Evolutionary conservation across 2,888 invertebrate genomes (phyloP).

Genomic region (Diabrotica balteata): DNA sequence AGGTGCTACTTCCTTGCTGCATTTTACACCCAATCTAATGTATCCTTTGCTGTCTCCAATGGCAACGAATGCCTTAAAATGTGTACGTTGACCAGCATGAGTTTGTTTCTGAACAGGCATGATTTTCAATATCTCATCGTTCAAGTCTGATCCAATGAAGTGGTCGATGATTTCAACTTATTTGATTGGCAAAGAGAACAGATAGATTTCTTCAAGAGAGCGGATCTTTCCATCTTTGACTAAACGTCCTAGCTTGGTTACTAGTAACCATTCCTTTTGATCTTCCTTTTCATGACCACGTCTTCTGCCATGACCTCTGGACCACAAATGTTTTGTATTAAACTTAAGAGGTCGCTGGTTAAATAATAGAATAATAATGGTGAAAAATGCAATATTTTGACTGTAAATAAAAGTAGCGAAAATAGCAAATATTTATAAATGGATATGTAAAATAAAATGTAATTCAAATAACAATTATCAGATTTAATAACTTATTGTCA

Average conservation of each 20-base stretch:
- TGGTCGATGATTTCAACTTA: slow-evolving; percentile 99
- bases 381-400: no score
- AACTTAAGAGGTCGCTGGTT: no score
- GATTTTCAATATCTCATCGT: slow-evolving; percentile 97
- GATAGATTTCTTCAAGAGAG: slow-evolving; percentile 95
- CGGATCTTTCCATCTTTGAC: slow-evolving; percentile 96
- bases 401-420: no score
- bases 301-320: slow-evolving; percentile 83
- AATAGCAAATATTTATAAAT: no score
- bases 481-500: no score
- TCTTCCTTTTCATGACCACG: slow-evolving; percentile 92
- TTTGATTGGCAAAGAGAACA: slow-evolving; percentile 98
- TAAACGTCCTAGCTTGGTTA: slow-evolving; percentile 96
- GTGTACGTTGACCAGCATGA: slow-evolving; percentile 98
- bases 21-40: slow-evolving; percentile 98
- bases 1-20: slow-evolving; percentile 99
- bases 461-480: no score
- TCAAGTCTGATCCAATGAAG: slow-evolving; percentile 90
- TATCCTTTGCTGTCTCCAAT: slow-evolving; percentile 99
- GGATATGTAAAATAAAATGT: no score
- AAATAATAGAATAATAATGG: no score
- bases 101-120: slow-evolving; percentile 99
- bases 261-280: slow-evolving; percentile 98
- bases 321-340: no score
- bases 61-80: slow-evolving; percentile 95